A percentile compares a stretch with the other conserved stretches of the same genome.
Conservation (phyloP, 1,140 invertebrate genomes). For the Drosophila nigromelanica region DNA sequence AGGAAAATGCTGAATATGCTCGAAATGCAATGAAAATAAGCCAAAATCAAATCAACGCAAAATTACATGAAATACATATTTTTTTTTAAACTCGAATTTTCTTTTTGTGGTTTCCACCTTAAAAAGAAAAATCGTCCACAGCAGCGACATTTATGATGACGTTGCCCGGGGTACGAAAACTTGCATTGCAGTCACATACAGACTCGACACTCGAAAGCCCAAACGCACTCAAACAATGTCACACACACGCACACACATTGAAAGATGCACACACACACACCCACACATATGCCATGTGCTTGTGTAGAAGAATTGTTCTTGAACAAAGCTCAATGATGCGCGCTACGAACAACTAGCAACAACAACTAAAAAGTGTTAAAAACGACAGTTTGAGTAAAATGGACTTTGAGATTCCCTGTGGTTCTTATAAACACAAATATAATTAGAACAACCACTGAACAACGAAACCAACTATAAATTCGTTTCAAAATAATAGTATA, state of each 20-base stretch:
- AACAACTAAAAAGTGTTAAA: constrained; percentile 21
- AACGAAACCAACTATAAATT: too few relatives aligned
- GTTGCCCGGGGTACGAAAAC: constrained; percentile 26
- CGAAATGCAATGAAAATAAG: constrained; percentile 13
- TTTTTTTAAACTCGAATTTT: constrained; percentile 10
- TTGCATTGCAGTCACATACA: constrained; percentile 38
- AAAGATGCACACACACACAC: neutral
- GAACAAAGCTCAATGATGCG: constrained; percentile 51
- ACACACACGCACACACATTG: constrained; percentile 17
- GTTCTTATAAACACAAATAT: too few relatives aligned
- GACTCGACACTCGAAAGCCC: constrained; percentile 6
- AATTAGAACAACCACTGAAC: too few relatives aligned
- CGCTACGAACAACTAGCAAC: constrained; percentile 33
- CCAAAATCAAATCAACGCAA: constrained; percentile 26
- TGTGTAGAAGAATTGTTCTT: constrained; percentile 47
- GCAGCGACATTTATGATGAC: constrained; percentile 29
- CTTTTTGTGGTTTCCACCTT: constrained; percentile 1
- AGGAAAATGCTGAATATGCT: constrained; percentile 4
- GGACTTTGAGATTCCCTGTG: constrained; percentile 1
- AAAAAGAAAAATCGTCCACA: neutral
- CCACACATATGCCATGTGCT: constrained; percentile 9
- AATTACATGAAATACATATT: constrained; percentile 21
- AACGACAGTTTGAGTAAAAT: too few relatives aligned
- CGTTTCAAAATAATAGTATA: too few relatives aligned
- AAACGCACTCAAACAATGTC: constrained; percentile 40